phyloP scores from a whole-genome alignment of 2,888 invertebrate genomes.

The Atethmia centrago region DNA sequence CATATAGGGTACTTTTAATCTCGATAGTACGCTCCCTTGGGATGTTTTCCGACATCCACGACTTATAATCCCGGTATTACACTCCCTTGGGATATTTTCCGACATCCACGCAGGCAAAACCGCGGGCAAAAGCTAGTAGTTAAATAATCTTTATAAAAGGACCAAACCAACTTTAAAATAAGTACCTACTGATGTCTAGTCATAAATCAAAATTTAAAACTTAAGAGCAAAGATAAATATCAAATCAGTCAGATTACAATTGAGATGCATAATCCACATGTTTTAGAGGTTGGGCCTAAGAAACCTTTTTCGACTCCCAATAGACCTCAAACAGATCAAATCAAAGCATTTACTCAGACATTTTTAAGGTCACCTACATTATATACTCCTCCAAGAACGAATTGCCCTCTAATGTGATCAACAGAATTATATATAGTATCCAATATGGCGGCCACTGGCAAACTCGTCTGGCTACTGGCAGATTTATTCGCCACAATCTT shows the following conservation, averaged over 20 bases:
- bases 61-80: no score
- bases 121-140: no score
- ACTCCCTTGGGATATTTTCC: no score
- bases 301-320: slow-evolving; percentile 8
- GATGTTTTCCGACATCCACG: no score
- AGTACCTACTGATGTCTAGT: neutral
- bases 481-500: slow-evolving; percentile 58
- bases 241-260: slow-evolving; percentile 17
- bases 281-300: neutral
- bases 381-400: neutral
- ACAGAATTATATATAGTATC: slow-evolving; percentile 48
- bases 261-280: neutral
- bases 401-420: slow-evolving; percentile 27
- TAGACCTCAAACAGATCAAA: neutral
- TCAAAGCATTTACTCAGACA: neutral
- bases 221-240: neutral
- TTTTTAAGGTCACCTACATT: slow-evolving; percentile 1
- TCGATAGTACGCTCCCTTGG: no score
- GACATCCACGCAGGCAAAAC: no score
- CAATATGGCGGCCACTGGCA: slow-evolving; percentile 55
- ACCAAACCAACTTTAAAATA: neutral
- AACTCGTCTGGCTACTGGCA: slow-evolving; percentile 53
- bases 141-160: neutral
- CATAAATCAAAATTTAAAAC: neutral
- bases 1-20: no score